Evolutionary conservation across 2,113 vertebrate genomes (phyloP), one percentile per base, ranked within the genome.

Genomic region (Excalfactoria chinensis): DNA sequence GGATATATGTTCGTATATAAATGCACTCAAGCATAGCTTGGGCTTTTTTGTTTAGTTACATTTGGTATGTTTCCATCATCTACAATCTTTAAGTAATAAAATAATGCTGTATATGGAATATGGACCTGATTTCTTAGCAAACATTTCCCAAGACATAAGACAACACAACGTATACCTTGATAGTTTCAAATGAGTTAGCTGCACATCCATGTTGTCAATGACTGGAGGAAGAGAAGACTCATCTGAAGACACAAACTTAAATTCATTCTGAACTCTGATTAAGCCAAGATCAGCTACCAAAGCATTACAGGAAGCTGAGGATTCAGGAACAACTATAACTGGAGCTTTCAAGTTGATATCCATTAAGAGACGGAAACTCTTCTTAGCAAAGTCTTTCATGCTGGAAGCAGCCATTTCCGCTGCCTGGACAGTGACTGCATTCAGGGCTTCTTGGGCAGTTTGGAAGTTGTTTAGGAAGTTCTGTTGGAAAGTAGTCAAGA

Each of bases 391-490:
- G 78, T 98, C 98, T 92, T 98, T 98, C 96, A 99, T 95, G 55
- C 98, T 98, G 67, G 97, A 98, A 51, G 98, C 98, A 26, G 99
- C 99, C 93, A 97, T 98, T 91, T 99, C 99, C 0, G 99, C 99
- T 1, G 99, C 99, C 95, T 99, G 99, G 21, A 88, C 98, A 0
- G 99, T 99, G 23, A 99, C 99, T 3, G 97, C 89, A 11, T 97
- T 98, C 94, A 99, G 69, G 49, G 99, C 98, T 77, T 98, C 98
- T 93, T 99, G 98, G 4, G 99, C 98, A 0, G 59, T 93, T 92
- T 99, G 99, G 95, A 99, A 99, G 97, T 98, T 98, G 94, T 98
- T 98, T 26, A 98, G 96, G 75, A 99, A 99, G 90, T 98, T 98
- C 99, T 99, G 26, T 67, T 82, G 43, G 41, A 8, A 64, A 35